Evolutionary conservation across 2,888 invertebrate genomes (phyloP), one percentile per base, ranked within the genome.

Genomic region (Nomada fucata): DNA sequence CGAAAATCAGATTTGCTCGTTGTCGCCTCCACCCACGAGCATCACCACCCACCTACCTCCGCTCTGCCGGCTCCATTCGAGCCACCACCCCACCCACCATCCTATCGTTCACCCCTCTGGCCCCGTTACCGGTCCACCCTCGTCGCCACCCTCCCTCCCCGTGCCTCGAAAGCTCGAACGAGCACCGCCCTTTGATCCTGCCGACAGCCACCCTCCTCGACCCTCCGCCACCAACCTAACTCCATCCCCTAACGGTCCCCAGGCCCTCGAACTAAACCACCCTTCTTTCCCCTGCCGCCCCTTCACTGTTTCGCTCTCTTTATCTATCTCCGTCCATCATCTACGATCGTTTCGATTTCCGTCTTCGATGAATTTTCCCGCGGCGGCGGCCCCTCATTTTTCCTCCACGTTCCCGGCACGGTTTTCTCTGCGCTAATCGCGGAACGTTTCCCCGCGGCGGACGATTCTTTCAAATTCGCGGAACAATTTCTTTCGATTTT

Each of bases 1-100:
- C 91, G 92, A 93, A 92, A 93, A 93, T 93, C 92, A 93, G 93
- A 93, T 93, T 93, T 93, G 89, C 92, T 91, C 92, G 92, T 93
- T 93, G 93, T 93, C 93, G 92, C 93, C 93, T 92, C 91, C 87
- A 89, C 89, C 89, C 89, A 86, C 88, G 81, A 85, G 86, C 83
- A 88, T 86, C 85, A 82, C 87, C 88, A 88, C 82, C 86, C 84
- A 84, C 79, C 79, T 77, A 83, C 84, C 86, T 84, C 84, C 81
- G 84, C 81, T 86, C 89, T 83, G 89, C 75, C 86, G 83, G 86
- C 82, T 88, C 82, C 84, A 89, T 89, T 87, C 88, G 88, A 88
- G 61, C 71, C 88, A 76, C 79, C 77, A 82, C 84, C 69, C 76
- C 79, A 70, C 79, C 82, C 68, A 79, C 73, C 74, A 70, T 79